Evolutionary conservation across 1,140 invertebrate genomes (phyloP), one percentile per base, ranked within the genome.

Genomic region (Papilio aristodemus): DNA sequence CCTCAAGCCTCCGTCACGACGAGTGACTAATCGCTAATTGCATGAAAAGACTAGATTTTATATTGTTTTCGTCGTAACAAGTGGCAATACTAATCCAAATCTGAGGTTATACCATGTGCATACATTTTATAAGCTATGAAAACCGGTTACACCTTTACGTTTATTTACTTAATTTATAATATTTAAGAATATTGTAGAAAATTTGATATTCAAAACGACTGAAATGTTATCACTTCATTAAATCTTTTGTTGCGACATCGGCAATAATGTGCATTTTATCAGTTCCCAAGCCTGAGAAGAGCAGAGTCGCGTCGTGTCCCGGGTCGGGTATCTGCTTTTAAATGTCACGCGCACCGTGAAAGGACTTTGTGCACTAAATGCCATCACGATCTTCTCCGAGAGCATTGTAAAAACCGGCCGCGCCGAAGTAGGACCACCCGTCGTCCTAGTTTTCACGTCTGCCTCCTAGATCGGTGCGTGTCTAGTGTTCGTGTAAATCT

Each of bases 311-410:
- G 72, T 71, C 64, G 50, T 70, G 68, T 62, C 46, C 64, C 39
- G 17, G 13, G 4, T 67, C 71, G 75, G 69, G 73, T 71, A 72
- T 77, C 70, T 75, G 70, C 66, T 74, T 73, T 79, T 80, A 86
- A 88, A 90, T 88, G 85, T 79, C 87, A 87, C 77, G 78, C 76
- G 67, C 59, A 75, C 68, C 73, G 78, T 84, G 84, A 86, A 87
- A 85, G 86, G 82, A 79, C 75, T 73, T 74, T 69, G 60, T 75
- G 78, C 73, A 74, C 74, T 81, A 86, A 87, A 90, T 84, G 76
- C 77, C 81, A 82, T 84, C 81, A 81, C 75, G 80, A 83, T 85
- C 76, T 74, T 71, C 72, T 78, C 84, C 79, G 74, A 66, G 72
- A 75, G 76, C 76, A 74, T 74, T 62, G 71, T 77, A 78, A 77